Evolutionary conservation across 2,888 invertebrate genomes (phyloP), one percentile per base, ranked within the genome.

Genomic region (Lithophane leautieri): DNA sequence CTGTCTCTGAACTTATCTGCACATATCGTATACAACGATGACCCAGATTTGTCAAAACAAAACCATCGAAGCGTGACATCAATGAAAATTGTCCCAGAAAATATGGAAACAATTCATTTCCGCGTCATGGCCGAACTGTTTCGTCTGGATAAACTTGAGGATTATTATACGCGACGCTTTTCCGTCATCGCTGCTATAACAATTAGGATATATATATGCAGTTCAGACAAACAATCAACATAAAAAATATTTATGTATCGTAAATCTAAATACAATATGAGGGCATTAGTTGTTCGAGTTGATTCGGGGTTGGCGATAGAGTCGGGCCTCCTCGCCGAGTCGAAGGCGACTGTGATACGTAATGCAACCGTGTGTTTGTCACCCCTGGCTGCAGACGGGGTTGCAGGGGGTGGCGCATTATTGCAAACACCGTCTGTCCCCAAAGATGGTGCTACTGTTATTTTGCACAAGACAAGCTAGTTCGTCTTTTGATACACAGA

Each of bases 401-500:
- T 89, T 91, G 93, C 93, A 91, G 88, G 88, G 93, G 94, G 94
- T 91, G 93, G 92, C 92, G 92, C 92, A 93, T 93, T 93, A 91
- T 93, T 93, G 94, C 94, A 93, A 94, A 93, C 91, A 90, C 92
- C 86, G 88, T 86, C 90, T 90, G 89, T 87, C 91, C 92, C 92
- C 90, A 92, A 92, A 95, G 95, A 95, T 95, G 96, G 95, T 93
- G 96, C 94, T 94, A 95, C 96, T 94, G 95, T 93, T 93, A 93
- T 94, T 94, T 93, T 91, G 91, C 91, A 91, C 91, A 90, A 88
- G 89, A 91, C 91, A 83, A 93, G 88, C 89, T 92, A 96, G 96
- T 96, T 94, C 93, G 67, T 81, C 90, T 95, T 95, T 94, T 94
- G 93, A 89, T 90, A 90, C 86, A 90, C 90, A 96, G 96, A 94